A percentile compares a stretch with the other conserved stretches of the same genome.
Conservation (phyloP, 2,113 vertebrate genomes). For the Saguinus midas region DNA sequence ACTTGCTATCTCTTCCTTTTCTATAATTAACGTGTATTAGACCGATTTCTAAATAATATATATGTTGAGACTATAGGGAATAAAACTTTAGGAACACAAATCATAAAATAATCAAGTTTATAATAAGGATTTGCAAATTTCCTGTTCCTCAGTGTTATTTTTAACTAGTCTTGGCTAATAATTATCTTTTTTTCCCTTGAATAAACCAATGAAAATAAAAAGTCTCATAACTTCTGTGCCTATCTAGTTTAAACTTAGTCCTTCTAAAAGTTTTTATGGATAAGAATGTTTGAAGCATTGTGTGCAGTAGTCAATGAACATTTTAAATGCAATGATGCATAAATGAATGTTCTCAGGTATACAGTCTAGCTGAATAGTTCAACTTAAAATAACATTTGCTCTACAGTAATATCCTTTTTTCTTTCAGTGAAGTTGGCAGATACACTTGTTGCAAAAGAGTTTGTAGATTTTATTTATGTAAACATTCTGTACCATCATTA, state of each 20-base stretch:
- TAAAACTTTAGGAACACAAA: not conserved
- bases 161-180: not conserved
- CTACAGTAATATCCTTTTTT: not conserved
- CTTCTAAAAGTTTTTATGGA: slow-evolving; percentile 32
- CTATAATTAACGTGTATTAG: not conserved
- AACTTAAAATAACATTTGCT: not conserved
- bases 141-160: not conserved
- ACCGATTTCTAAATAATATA: not conserved
- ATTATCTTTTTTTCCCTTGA: not conserved
- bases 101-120: not conserved
- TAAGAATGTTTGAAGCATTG: slow-evolving; percentile 23
- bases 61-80: not conserved
- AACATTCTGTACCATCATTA: not conserved
- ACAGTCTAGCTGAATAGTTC: not conserved
- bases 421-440: not conserved
- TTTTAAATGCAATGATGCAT: not conserved
- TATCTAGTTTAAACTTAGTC: not conserved
- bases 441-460: not conserved
- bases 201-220: not conserved
- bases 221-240: not conserved
- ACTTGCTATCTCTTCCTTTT: not conserved
- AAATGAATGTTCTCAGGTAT: not conserved
- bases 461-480: slow-evolving; percentile 19
- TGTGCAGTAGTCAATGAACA: not conserved
- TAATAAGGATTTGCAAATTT: slow-evolving; percentile 22